A percentile compares a stretch with the other conserved stretches of the same genome.
phyloP scores from a whole-genome alignment of 2,888 invertebrate genomes.

The Campopleginae sp. region DNA sequence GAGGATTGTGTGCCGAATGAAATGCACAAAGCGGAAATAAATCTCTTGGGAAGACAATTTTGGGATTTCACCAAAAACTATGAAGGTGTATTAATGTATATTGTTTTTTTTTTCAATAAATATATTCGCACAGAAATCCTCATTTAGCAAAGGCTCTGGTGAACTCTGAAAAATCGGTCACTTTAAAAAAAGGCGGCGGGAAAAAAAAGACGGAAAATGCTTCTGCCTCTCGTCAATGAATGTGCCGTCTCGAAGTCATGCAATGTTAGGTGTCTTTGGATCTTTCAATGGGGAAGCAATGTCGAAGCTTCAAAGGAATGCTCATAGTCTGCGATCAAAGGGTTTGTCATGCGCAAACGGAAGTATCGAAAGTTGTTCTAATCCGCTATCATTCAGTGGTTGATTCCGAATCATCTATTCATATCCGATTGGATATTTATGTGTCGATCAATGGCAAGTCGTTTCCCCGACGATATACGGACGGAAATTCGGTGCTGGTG shows the following conservation, averaged over 20 bases:
- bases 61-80: not conserved
- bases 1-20: not conserved
- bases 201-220: not conserved
- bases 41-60: not conserved
- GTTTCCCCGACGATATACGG: not conserved
- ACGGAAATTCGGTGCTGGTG: not conserved
- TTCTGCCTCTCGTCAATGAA: not conserved
- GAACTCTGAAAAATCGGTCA: not conserved
- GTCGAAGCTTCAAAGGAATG: not conserved
- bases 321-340: not conserved
- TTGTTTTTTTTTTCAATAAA: not conserved
- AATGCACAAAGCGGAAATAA: not conserved
- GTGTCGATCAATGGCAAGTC: not conserved
- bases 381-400: not conserved
- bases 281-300: not conserved
- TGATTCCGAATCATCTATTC: not conserved
- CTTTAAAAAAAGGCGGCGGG: not conserved
- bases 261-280: not conserved
- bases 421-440: not conserved
- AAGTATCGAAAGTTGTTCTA: not conserved
- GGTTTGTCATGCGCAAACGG: not conserved
- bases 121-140: not conserved
- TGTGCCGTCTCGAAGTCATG: too few species aligned
- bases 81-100: not conserved
- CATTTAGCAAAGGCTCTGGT: not conserved